Evolutionary conservation across 2,797 vertebrate genomes (phyloP).

Genomic region (Lagorchestes hirsutus): DNA sequence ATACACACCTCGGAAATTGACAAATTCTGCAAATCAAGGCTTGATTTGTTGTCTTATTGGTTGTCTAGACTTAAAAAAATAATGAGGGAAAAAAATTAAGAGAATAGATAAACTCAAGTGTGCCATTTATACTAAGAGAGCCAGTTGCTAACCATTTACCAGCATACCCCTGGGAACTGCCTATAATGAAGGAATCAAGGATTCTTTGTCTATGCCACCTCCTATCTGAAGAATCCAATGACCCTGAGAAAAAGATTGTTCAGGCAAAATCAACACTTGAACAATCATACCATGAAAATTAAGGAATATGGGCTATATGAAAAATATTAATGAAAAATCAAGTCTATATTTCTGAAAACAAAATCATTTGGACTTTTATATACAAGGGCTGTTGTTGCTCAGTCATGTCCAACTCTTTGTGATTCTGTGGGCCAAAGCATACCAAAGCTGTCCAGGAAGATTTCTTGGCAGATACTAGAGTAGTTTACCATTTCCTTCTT

Average conservation of each 20-base stretch:
- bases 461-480: neutral
- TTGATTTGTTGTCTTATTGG: neutral
- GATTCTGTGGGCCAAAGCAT: neutral
- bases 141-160: neutral
- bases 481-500: neutral
- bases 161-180: neutral
- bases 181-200: neutral
- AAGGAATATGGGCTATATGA: slow-evolving; percentile 10
- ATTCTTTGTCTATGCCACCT: neutral
- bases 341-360: neutral
- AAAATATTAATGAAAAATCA: slow-evolving; percentile 9
- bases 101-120: neutral
- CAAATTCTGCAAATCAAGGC: neutral
- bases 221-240: neutral
- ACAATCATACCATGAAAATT: slow-evolving; percentile 45
- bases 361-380: neutral
- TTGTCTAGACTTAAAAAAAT: neutral
- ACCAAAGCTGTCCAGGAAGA: neutral
- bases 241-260: neutral
- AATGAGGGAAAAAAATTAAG: neutral
- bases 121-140: neutral
- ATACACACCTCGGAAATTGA: neutral
- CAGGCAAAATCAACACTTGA: neutral
- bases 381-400: neutral
- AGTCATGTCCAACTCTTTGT: neutral